Evolutionary conservation across 2,888 invertebrate species (phyloP), one percentile per base, ranked within the genome.

Genomic region (Lasioglossum oenotherae): DNA sequence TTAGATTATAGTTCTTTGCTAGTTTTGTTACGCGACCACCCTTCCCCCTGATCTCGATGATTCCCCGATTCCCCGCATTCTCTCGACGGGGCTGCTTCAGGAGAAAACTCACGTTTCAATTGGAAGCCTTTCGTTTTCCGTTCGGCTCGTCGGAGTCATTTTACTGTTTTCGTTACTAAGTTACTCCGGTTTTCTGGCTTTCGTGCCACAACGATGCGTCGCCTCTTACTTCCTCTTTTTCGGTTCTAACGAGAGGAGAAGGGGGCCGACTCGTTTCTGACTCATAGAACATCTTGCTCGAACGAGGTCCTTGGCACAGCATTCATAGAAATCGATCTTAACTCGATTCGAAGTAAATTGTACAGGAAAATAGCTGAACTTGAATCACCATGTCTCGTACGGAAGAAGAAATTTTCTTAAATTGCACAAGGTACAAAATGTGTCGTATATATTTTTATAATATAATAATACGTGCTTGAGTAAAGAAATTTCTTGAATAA

Each of bases 31-130:
- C 31, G 31, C 2, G 31, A 31, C 31, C 2, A 31, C 31, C 31
- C 31, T 1, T 31, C 31, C 2, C 2, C 31, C 31, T 31, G 1
- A 31, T 31, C 31, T 31, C 31, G 31, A 35, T 91, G 89, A 69
- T 69, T 69, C 35, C 78, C 86, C 88, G 89, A 38, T 69, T n/a
- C 35, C 78, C 86, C 88, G 88, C 90, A 93, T 93, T 93, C 92
- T 88, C 88, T 71, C 4, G 38, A 38, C 77, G 49, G 27, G 69
- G 38, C n/a, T 49, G 67, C 38, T 23, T 16, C 60, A 31, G 5
- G 27, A 27, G 27, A 60, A 60, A 60, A 60, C 60, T 5, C 60
- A 27, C 60, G 60, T 60, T 60, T 27, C 27, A 14, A 27, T 2
- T 14, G 60, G 27, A 60, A 14, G 60, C n/a, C 60, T 60, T 35